Base-by-base conservation (phyloP, 2,888 invertebrate genomes). In the Malthinus seriepunctatus region DNA sequence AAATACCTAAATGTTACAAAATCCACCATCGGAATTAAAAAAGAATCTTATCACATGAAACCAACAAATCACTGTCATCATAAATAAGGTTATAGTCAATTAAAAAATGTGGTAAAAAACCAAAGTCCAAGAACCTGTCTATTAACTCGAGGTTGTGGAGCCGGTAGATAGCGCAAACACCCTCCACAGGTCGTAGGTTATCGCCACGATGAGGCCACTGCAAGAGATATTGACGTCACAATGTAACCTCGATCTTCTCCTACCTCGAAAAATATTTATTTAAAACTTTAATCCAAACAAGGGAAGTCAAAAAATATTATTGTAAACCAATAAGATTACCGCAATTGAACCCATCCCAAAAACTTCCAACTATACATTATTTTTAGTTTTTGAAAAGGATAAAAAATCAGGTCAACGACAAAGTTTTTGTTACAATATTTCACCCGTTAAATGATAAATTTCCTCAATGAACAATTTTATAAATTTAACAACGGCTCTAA, bases 161-260 rank as follows among this genome's bases (percentile, higher is more conserved):
- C 61, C 63, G 63, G 63, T 63, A 63, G 63, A 63, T 63, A 62
- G 62, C 51, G 55, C 56, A 58, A 55, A 57, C 62, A 56, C 64
- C 60, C 59, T 45, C 51, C 11, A 42, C 62, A 63, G 66, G 61
- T 67, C 66, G 63, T 49, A 53, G 66, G 66, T 67, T 67, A 67
- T 67, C 66, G 53, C n/a, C 54, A 46, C 62, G 63, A 60, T 58
- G 57, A 58, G 66, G 65, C 63, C 62, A 65, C 51, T 65, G 60
- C 60, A 56, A 59, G 48, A 63, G 63, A 63, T 64, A 66, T 65
- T 65, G 63, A 67, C 66, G 66, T 67, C 66, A 67, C 60, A 33
- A 39, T 50, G 56, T 63, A 65, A 60, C 63, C 63, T 63, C 62
- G 63, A 63, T 64, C 53, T 23, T 23, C 23, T 51, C 57, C 49